These are phyloP conservation scores for Lophotriccus pileatus DNA, from an alignment of 2,797 vertebrate genomes.

Conservation along the genomic window DNA sequence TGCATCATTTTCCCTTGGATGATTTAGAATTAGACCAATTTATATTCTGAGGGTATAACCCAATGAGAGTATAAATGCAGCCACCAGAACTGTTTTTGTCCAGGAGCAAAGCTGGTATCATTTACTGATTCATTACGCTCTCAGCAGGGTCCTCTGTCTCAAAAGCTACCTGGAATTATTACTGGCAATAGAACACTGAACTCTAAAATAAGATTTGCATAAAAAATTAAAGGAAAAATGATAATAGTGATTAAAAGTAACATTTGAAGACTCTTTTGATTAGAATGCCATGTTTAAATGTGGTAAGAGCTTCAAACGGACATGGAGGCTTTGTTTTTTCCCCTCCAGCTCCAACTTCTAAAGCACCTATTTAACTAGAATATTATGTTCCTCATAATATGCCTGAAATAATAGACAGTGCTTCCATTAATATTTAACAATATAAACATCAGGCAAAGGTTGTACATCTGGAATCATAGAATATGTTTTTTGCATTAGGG, in stretches of 20 bases:
- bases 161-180: slow-evolving; percentile 63
- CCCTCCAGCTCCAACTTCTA: background rate
- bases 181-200: background rate
- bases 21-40: slow-evolving; percentile 70
- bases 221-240: slow-evolving; percentile 4
- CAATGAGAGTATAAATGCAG: slow-evolving; percentile 28
- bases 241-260: slow-evolving; percentile 38
- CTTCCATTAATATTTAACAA: slow-evolving; percentile 36
- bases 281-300: background rate
- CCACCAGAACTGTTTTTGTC: slow-evolving; percentile 51
- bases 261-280: background rate
- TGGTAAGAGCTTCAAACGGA: background rate
- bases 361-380: background rate
- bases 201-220: slow-evolving; percentile 41
- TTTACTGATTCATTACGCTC: slow-evolving; percentile 77
- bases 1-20: slow-evolving; percentile 57
- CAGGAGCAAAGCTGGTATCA: slow-evolving; percentile 43
- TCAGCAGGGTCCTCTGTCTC: slow-evolving; percentile 64
- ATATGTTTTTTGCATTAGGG: background rate
- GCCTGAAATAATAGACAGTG: slow-evolving; percentile 37
- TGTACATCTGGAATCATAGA: slow-evolving; percentile 13
- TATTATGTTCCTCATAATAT: background rate
- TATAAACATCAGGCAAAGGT: background rate
- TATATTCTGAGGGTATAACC: slow-evolving; percentile 54
- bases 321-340: background rate